A percentile compares a stretch with the other conserved stretches of the same genome.
Conservation (phyloP, 2,888 invertebrate genomes). For the Leucophenga montana region DNA sequence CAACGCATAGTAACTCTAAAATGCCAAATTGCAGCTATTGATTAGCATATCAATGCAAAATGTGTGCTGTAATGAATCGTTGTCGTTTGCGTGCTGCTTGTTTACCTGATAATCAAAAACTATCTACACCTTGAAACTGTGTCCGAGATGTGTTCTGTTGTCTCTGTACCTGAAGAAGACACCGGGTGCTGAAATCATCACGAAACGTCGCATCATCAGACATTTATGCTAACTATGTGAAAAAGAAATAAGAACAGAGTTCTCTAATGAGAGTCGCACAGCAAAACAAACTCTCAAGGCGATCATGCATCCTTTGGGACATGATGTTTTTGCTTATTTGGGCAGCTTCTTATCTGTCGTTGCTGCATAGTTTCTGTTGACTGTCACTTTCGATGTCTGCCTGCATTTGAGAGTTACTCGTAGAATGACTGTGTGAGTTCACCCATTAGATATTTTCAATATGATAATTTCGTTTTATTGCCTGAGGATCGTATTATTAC, state of each 20-base stretch:
- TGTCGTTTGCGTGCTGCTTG: conserved; percentile 37
- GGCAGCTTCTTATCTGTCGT: too few species aligned
- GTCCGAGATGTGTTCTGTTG: conserved; percentile 22
- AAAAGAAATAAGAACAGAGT: conserved; percentile 42
- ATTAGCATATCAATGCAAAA: conserved; percentile 64
- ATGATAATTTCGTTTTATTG: conserved; percentile 63
- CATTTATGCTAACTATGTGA: conserved; percentile 65
- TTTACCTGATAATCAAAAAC: conserved; percentile 39
- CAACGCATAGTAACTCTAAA: background rate
- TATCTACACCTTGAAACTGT: conserved; percentile 16
- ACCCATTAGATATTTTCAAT: conserved; percentile 48
- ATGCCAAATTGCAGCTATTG: conserved; percentile 43
- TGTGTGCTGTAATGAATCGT: conserved; percentile 24
- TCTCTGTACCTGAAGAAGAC: background rate
- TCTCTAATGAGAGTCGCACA: conserved; percentile 23
- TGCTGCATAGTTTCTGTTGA: conserved; percentile 31
- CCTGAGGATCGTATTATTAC: conserved; percentile 32
- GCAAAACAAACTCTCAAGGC: conserved; percentile 27
- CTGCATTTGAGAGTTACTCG: background rate
- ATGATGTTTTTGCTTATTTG: too few species aligned
- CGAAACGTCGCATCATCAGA: conserved; percentile 58
- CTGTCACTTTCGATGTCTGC: conserved; percentile 51
- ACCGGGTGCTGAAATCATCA: conserved; percentile 65
- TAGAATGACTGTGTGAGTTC: background rate
- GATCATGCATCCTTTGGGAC: too few species aligned